Percentiles rank a stretch among this genome's conserved stretches.
Conservation (phyloP, 1,140 invertebrate species). For the Drosophila ironensis region DNA sequence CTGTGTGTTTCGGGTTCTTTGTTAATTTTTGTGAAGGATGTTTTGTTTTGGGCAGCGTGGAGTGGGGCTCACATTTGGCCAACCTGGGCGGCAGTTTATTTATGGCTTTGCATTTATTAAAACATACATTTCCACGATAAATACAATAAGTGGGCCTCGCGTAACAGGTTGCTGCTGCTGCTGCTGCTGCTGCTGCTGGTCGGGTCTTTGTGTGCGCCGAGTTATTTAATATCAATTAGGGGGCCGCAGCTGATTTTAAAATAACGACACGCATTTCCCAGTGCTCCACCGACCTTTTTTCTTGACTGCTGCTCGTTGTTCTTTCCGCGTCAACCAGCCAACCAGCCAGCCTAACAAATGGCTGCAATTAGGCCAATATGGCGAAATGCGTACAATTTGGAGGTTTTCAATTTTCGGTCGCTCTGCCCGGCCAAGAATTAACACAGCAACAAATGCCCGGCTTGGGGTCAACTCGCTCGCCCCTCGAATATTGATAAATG, state of each 20-base stretch:
- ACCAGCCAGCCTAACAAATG: conserved; percentile 55
- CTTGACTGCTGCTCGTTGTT: too few relatives aligned
- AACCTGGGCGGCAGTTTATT: conserved; percentile 73
- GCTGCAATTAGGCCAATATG: conserved; percentile 77
- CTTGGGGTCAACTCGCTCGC: conserved; percentile 49
- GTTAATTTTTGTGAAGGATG: conserved; percentile 39
- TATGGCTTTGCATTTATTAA: conserved; percentile 78
- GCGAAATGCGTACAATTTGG: conserved; percentile 66
- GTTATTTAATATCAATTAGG: conserved; percentile 79
- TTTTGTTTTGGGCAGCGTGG: neutral
- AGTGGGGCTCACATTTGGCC: neutral
- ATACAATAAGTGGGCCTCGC: conserved; percentile 17
- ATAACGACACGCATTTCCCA: conserved; percentile 75
- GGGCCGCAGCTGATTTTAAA: conserved; percentile 70
- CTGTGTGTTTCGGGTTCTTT: conserved; percentile 45
- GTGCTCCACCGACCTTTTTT: conserved; percentile 10
- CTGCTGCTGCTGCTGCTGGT: neutral
- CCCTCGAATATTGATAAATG: conserved; percentile 68
- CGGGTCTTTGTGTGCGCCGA: conserved; percentile 26
- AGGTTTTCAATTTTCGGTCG: conserved; percentile 59
- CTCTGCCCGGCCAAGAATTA: neutral
- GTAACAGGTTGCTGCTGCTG: conserved; percentile 54
- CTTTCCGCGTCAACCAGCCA: too few relatives aligned
- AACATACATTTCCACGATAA: conserved; percentile 37
- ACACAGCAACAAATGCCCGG: conserved; percentile 42